A percentile compares a stretch with the other conserved stretches of the same genome.
Evolutionary conservation across 2,113 vertebrate species (phyloP).

Genomic region (Mesitornis unicolor): DNA sequence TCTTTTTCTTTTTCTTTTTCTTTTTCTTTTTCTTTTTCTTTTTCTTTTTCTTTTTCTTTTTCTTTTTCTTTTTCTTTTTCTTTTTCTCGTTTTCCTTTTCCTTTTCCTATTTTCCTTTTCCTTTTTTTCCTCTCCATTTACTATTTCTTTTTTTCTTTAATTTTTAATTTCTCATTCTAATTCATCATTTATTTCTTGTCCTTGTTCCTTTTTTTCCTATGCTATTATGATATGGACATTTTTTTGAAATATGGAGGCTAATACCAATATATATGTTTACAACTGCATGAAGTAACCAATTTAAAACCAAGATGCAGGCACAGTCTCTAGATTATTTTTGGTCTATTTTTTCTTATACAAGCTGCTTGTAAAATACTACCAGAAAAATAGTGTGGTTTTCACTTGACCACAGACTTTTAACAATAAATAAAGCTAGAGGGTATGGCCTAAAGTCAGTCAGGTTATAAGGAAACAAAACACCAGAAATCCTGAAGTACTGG

Average conservation of each 20-base stretch:
- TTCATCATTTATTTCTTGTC: neutral
- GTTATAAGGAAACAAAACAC: neutral
- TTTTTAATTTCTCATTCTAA: neutral
- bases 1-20: neutral
- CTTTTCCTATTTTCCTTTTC: rapidly evolving
- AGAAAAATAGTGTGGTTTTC: neutral
- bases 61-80: too few species aligned
- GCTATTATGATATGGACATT: neutral
- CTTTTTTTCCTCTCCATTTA: too few species aligned
- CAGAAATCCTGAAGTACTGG: neutral
- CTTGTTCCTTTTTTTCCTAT: neutral
- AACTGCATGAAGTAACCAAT: neutral
- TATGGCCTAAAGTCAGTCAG: neutral
- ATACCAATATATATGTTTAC: neutral
- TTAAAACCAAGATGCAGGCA: neutral
- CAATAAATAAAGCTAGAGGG: neutral
- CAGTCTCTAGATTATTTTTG: neutral
- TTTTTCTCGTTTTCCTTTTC: neutral
- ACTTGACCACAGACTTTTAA: neutral
- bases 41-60: too few species aligned
- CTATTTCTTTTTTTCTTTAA: too few species aligned
- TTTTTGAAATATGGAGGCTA: neutral
- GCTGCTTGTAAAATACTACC: neutral
- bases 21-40: too few species aligned
- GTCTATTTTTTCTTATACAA: neutral